Percentiles rank a stretch among this genome's conserved stretches.
Evolutionary conservation across 2,888 invertebrate species (phyloP).

Genomic region (Amphipyra berbera): DNA sequence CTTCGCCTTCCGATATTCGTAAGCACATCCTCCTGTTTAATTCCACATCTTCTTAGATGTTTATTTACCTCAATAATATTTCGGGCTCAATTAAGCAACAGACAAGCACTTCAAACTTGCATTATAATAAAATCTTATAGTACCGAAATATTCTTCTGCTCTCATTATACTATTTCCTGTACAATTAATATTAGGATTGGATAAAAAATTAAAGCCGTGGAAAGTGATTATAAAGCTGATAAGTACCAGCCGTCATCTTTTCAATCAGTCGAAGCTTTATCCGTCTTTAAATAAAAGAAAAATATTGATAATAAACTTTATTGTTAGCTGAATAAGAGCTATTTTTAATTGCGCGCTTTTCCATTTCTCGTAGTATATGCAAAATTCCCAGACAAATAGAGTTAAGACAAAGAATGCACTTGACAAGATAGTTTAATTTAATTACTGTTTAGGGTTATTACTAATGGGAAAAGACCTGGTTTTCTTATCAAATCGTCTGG

Average conservation of each 20-base stretch:
- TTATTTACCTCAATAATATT: background rate
- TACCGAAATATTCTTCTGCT: constrained; percentile 14
- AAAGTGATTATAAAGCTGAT: constrained; percentile 40
- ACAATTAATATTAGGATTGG: constrained; percentile 6
- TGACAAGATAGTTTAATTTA: no score
- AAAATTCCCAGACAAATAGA: constrained; percentile 33
- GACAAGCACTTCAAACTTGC: background rate
- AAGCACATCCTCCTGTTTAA: no score
- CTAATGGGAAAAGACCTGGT: background rate
- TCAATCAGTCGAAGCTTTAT: constrained; percentile 43
- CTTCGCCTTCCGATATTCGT: no score
- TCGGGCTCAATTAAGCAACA: background rate
- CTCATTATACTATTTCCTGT: constrained; percentile 24
- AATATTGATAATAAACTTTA: constrained; percentile 16
- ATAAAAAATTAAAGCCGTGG: constrained; percentile 30
- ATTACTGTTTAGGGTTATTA: no score
- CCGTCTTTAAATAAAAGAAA: constrained; percentile 1
- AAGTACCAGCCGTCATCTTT: constrained; percentile 42
- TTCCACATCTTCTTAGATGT: background rate
- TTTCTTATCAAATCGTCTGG: no score
- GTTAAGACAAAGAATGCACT: background rate
- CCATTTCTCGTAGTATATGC: constrained; percentile 25
- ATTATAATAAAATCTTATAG: constrained; percentile 1
- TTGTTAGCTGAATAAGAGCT: background rate
- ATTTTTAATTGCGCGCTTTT: constrained; percentile 8